Base-by-base conservation (phyloP, 1,140 invertebrate genomes). In the Manduca sexta region DNA sequence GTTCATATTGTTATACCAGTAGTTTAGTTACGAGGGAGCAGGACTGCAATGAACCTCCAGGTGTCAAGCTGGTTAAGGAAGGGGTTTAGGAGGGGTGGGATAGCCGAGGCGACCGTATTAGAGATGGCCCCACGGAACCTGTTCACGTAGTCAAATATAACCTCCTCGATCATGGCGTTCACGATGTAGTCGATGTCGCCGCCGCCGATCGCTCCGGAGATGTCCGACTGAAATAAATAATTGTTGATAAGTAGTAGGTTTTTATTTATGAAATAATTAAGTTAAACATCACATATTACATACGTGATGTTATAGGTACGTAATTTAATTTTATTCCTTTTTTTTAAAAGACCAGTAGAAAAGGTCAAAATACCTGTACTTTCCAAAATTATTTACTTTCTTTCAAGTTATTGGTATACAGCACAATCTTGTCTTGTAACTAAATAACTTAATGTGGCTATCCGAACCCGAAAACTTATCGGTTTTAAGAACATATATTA, bases 111-210 rank as follows among this genome's bases (percentile, higher is more conserved):
- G 2, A 51, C 49, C 2, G 51, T 5, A 0, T 42, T 42, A 1
- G 61, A 42, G 29, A 84, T 69, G 29, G 64, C 68, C 1, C 70
- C 69, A 5, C 63, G 71, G 58, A 78, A 76, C 0, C 70, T 50
- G 44, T 77, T 75, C 5, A 78, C 50, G 52, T 86, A 83, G 45
- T 69, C 73, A 10, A 75, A 47, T 1, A 80, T 45, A 1, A 79
- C 73, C 13, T 86, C 79, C 31, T 76, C 69, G 0, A 79, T 48
- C 0, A 84, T 60, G 0, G 77, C 68, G 56, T 84, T 84, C 5
- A 82, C 72, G 6, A 86, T 69, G 2, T 45, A 17, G 55, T 84
- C 79, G 29, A 86, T 80, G 34, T 80, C 68, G 11, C 78, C 74
- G 26, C 82, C 82, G 4, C 82, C 83, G 40, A 86, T 72, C 6